Conservation (phyloP, 1,140 invertebrate genomes). For the Pygmarrhopalites habei region DNA sequence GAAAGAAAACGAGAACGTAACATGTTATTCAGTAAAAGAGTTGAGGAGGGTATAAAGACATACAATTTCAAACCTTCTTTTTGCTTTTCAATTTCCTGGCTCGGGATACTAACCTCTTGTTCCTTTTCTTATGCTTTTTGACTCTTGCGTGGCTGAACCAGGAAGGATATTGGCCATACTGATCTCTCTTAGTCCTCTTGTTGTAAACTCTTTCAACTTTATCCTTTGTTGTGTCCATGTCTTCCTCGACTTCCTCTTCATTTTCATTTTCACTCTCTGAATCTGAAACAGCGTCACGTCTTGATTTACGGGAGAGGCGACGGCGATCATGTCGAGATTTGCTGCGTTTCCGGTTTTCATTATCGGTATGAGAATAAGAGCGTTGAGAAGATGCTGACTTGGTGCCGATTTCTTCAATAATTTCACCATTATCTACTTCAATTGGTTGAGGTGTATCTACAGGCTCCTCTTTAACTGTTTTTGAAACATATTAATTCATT, state of each 20-base stretch:
- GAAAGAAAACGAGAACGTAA: too few relatives aligned
- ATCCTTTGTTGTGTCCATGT: conserved; percentile 32
- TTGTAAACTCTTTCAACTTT: conserved; percentile 50
- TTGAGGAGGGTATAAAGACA: too few relatives aligned
- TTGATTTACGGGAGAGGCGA: too few relatives aligned
- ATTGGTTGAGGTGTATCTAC: conserved; percentile 11
- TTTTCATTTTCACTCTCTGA: too few relatives aligned
- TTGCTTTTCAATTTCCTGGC: too few relatives aligned
- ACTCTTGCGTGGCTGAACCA: conserved; percentile 37
- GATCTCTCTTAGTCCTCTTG: conserved; percentile 54
- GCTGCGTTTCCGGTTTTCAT: neutral
- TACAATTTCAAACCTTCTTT: too few relatives aligned
- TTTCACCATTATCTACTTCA: neutral
- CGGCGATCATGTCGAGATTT: too few relatives aligned
- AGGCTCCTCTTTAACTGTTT: conserved; percentile 10
- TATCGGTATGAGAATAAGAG: too few relatives aligned
- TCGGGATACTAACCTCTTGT: conserved; percentile 37
- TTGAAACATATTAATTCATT: neutral
- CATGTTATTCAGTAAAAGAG: too few relatives aligned
- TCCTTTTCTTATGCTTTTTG: conserved; percentile 32
- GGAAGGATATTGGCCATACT: conserved; percentile 56
- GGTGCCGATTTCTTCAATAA: conserved; percentile 6
- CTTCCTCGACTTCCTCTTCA: conserved; percentile 40
- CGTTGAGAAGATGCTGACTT: neutral
- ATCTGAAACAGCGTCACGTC: neutral